Base-by-base conservation (phyloP, 2,888 invertebrate species). In the Tryphoninae sp. region DNA sequence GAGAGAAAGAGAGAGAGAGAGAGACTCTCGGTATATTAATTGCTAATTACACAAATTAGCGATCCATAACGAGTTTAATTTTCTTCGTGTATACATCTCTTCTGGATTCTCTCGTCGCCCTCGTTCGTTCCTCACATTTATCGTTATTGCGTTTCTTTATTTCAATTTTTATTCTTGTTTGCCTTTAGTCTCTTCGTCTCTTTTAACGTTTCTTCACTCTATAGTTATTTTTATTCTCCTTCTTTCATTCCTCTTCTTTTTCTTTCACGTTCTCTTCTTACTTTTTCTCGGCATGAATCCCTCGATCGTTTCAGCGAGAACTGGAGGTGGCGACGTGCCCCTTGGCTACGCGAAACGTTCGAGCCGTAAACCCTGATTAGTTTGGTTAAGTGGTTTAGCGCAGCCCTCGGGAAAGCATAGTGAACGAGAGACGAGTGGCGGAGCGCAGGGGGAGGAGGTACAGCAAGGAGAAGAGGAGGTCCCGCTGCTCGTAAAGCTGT, bases 291-390 rank as follows among this genome's bases (percentile, higher is more conserved):
- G 40, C 7, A 61, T 77, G 42, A 74, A 74, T 65, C 61, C 33
- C 61, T 58, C 55, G 69, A 74, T 71, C 74, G 68, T 74, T 77
- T 78, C 68, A 78, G 26, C 49, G 49, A 40, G 73, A 59, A 61
- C 69, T 71, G 71, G 65, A 78, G 69, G 78, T 81, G 81, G 69
- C 45, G 77, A 77, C 77, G 73, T 74, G 73, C 73, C 69, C 33
- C 64, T 26, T 33, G 77, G 68, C 61, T 69, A 69, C 78, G 83
- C 62, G 77, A 75, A 81, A 75, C 79, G 76, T 88, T 83, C 77
- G 77, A 73, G 83, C 84, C 78, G 83, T 85, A 86, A 85, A 85
- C 78, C 84, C 83, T 86, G 89, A 88, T 88, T 87, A 88, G 87
- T 88, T 88, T 84, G 84, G 87, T 85, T 80, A 87, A 87, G 86